Conservation (phyloP, 2,888 invertebrate genomes). For the Pristionchus maxplancki region DNA sequence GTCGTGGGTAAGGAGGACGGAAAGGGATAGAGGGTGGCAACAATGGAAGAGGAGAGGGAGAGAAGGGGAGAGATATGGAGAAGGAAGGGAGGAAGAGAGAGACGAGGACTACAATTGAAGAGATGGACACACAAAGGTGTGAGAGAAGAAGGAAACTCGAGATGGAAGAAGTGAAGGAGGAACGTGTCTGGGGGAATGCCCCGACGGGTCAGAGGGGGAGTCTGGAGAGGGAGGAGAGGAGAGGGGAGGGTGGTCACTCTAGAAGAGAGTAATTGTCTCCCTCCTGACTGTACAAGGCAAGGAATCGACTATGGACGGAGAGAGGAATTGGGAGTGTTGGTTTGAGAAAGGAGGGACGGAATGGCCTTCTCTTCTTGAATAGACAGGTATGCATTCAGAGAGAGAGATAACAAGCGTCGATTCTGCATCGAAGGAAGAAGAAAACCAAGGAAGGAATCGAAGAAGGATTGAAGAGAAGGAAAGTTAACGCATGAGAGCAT, state of each 20-base stretch:
- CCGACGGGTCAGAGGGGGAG: background rate
- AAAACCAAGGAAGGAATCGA: background rate
- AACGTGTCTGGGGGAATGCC: background rate
- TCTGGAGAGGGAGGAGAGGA: background rate
- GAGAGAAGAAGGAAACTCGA: slow-evolving; percentile 2
- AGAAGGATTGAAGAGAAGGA: background rate
- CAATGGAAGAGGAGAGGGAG: slow-evolving; percentile 1
- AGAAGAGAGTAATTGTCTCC: background rate
- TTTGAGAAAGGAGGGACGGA: background rate
- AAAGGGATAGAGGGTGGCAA: background rate
- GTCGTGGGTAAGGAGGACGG: background rate
- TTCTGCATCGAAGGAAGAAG: background rate
- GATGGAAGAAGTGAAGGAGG: background rate
- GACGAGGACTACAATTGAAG: background rate
- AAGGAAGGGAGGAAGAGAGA: slow-evolving; percentile 9
- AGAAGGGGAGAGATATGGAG: slow-evolving; percentile 29
- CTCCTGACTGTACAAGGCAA: background rate
- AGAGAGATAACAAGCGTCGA: background rate
- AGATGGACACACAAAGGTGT: background rate
- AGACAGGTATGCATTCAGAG: background rate
- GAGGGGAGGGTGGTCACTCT: background rate
- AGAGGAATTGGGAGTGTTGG: background rate
- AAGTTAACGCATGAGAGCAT: slow-evolving; percentile 12
- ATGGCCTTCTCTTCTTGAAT: background rate
- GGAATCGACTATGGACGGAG: background rate